Percentiles rank a stretch among this genome's conserved stretches.
phyloP scores from a whole-genome alignment of 2,888 invertebrate genomes.

The Sisyra nigra region DNA sequence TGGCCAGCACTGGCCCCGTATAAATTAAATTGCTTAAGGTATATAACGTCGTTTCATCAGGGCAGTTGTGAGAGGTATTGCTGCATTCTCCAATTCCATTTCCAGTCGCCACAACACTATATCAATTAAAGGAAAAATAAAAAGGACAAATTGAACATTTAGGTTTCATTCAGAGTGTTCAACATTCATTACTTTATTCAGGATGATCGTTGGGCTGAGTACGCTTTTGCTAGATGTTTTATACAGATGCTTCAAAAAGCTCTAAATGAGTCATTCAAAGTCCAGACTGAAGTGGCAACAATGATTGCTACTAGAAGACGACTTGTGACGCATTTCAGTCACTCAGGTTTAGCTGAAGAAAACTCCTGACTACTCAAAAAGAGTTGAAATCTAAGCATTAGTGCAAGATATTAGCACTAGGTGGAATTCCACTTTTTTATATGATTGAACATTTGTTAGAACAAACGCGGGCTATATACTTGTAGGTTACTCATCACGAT shows the following conservation, averaged over 20 bases:
- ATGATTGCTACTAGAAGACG: conserved; percentile 13
- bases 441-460: conserved; percentile 11
- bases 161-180: too few species aligned
- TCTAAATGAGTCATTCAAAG: conserved; percentile 15
- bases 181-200: too few species aligned
- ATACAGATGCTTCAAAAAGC: conserved; percentile 12
- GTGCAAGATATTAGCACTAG: conserved; percentile 13
- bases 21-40: too few species aligned
- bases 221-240: conserved; percentile 5
- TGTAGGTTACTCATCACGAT: conserved; percentile 11
- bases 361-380: conserved; percentile 13
- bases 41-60: too few species aligned
- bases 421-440: conserved; percentile 14
- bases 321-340: conserved; percentile 18
- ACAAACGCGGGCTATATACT: conserved; percentile 11
- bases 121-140: too few species aligned
- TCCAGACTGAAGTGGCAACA: conserved; percentile 14
- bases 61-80: too few species aligned
- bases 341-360: conserved; percentile 14
- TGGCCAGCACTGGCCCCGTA: too few species aligned
- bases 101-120: too few species aligned
- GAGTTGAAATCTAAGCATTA: too few species aligned
- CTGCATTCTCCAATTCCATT: too few species aligned
- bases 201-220: conserved; percentile 10
- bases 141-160: too few species aligned